Conservation (phyloP, 2,888 invertebrate species). For the Lissocephala sabroskyi region DNA sequence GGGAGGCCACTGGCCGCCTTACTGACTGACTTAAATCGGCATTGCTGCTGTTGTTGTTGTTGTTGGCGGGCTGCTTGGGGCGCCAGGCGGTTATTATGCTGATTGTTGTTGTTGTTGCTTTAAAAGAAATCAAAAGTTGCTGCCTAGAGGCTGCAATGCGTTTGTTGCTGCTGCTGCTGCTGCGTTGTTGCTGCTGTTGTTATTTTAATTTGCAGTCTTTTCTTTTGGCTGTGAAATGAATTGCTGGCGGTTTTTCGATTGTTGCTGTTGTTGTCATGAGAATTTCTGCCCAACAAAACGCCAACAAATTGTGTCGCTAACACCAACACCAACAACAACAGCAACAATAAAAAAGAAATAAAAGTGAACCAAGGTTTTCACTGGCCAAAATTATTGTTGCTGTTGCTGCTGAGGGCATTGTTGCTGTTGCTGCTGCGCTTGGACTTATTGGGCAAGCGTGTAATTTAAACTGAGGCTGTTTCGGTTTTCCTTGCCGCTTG, state of each 20-base stretch:
- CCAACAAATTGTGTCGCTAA: constrained; percentile 31
- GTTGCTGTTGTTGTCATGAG: constrained; percentile 27
- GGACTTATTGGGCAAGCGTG: constrained; percentile 33
- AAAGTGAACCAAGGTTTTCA: constrained; percentile 41
- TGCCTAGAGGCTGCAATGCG: constrained; percentile 21
- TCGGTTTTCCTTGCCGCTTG: constrained; percentile 2
- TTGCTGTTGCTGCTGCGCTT: no score
- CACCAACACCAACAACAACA: constrained; percentile 14
- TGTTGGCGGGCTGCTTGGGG: background rate
- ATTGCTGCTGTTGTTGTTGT: constrained; percentile 8
- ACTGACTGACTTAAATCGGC: no score
- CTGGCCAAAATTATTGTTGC: constrained; percentile 26
- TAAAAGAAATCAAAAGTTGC: constrained; percentile 56
- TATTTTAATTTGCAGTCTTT: constrained; percentile 49
- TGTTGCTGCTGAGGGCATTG: constrained; percentile 1
- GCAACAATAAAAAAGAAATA: constrained; percentile 18
- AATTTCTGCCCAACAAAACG: constrained; percentile 30
- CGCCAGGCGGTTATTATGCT: constrained; percentile 1
- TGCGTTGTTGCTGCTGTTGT: constrained; percentile 13
- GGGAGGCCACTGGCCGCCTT: constrained; percentile 23
- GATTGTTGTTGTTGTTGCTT: constrained; percentile 2
- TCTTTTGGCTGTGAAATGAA: no score
- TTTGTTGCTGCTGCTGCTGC: constrained; percentile 5
- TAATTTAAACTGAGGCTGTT: constrained; percentile 21
- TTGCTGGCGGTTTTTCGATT: constrained; percentile 21